These are phyloP conservation scores for Cheilosia variabilis DNA, from an alignment of 2,888 invertebrate genomes.

Conservation along the genomic window DNA sequence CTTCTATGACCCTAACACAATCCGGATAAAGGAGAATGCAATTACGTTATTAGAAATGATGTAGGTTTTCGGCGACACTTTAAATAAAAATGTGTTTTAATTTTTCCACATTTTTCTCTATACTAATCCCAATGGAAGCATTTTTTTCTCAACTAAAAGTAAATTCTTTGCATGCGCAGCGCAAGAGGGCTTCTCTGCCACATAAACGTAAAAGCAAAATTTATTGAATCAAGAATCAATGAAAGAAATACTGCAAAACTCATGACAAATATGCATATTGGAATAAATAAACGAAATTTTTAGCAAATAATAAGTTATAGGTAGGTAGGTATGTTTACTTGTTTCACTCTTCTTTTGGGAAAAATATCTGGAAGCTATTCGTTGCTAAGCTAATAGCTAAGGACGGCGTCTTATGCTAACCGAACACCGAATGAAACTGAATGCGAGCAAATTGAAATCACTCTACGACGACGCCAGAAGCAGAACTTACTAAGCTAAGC, in stretches of 20 bases:
- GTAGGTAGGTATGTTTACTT: slow-evolving; percentile 46
- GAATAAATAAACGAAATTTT: slow-evolving; percentile 23
- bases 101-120: slow-evolving; percentile 1
- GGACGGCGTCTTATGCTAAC: slow-evolving; percentile 81
- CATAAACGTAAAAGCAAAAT: background rate
- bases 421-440: slow-evolving; percentile 83
- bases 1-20: slow-evolving; percentile 47
- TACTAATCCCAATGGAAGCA: too few relatives aligned
- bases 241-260: background rate
- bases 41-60: slow-evolving; percentile 2
- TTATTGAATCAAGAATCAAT: background rate
- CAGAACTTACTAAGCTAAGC: too few relatives aligned
- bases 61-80: slow-evolving; percentile 1
- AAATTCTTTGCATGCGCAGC: slow-evolving; percentile 10
- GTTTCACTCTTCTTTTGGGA: slow-evolving; percentile 61
- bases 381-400: slow-evolving; percentile 29
- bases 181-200: background rate
- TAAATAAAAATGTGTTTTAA: slow-evolving; percentile 4
- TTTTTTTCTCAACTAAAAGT: background rate
- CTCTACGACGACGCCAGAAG: slow-evolving; percentile 45
- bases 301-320: slow-evolving; percentile 31
- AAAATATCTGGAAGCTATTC: slow-evolving; percentile 48
- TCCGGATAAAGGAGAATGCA: slow-evolving; percentile 10
- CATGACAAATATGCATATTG: slow-evolving; percentile 18
- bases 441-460: slow-evolving; percentile 58